Evolutionary conservation across 30 jellyfish, hydroid and myxozoan genomes (phyloP), one percentile per base, ranked within the genome.

Genomic region (Hydractinia symbiolongicarpus): DNA sequence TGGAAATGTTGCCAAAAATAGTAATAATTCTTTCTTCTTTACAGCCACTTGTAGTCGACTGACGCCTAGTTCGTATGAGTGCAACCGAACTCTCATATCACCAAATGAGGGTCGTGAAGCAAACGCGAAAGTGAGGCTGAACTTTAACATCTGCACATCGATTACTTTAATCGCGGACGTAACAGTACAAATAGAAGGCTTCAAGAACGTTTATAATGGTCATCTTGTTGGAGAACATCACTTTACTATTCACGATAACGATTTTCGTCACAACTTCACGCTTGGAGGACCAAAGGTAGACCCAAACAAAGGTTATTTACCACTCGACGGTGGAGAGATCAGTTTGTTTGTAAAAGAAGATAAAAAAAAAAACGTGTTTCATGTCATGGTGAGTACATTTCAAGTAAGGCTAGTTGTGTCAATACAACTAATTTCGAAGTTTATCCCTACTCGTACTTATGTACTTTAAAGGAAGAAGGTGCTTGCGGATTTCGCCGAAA

Each of bases 291-390:
- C 50, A 60, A 62, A 79, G 16, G 70, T 8, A 15, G 51, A 54
- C 19, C 16, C 53, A 20, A 16, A 53, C 9, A 55, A 50, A 50
- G 87, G 87, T 66, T 79, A 20, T 50, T 21, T 79, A 58, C 87
- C 80, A n/a, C 44, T 79, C 20, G 79, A 14, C 67, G 87, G 87
- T 79, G 87, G 87, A 5, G 79, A 61, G n/a, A 58, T 79, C 10
- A 61, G 84, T 50, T 58, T 79, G 81, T 79, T 61, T 61, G 81
- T 79, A 19, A 53, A 54, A 20, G 87, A 62, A 17, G 87, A 79
- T 10, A 5, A 7, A 4, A 7, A 57, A 5, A 55, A 44, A 6
- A 19, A 19, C 5, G 76, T 58, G 9, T 62, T 79, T 58, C 87
- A 79, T 79, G 87, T 79, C 55, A 68, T 79, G 87, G 87, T 79